Conservation (phyloP, 2,888 invertebrate genomes). For the Hydrotaea diabolus region DNA sequence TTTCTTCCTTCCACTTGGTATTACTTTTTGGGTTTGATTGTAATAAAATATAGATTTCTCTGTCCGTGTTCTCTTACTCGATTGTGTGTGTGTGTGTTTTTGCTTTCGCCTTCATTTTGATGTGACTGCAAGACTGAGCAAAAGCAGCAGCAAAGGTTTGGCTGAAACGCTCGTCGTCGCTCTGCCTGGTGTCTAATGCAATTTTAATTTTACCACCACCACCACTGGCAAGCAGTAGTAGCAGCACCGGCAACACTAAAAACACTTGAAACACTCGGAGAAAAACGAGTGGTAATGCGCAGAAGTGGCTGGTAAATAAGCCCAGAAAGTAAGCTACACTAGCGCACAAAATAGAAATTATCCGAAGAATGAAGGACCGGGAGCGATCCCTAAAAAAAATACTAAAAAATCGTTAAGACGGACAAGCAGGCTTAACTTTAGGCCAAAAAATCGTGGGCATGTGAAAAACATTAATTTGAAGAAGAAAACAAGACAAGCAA, state of each 20-base stretch:
- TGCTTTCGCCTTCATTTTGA: background rate
- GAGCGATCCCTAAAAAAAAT: too few species aligned
- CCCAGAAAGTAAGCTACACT: background rate
- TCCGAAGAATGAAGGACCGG: too few species aligned
- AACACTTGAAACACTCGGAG: slow-evolving; percentile 41
- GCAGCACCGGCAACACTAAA: background rate
- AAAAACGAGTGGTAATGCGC: background rate
- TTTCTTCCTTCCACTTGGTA: slow-evolving; percentile 60
- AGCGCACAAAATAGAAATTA: too few species aligned
- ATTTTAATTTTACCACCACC: slow-evolving; percentile 61
- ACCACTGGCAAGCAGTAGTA: slow-evolving; percentile 23
- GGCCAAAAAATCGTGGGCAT: too few species aligned
- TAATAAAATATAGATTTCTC: slow-evolving; percentile 57
- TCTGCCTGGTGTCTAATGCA: slow-evolving; percentile 62
- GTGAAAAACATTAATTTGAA: too few species aligned
- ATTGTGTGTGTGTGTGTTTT: background rate
- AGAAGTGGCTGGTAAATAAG: background rate
- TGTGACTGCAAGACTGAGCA: slow-evolving; percentile 44
- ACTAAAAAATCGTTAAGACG: too few species aligned
- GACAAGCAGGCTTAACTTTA: too few species aligned
- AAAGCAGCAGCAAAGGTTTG: slow-evolving; percentile 26
- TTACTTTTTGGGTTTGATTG: slow-evolving; percentile 64
- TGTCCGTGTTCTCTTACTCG: slow-evolving; percentile 38
- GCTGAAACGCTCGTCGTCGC: slow-evolving; percentile 36
- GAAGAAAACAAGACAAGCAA: too few species aligned